A percentile compares a stretch with the other conserved stretches of the same genome.
Conservation (phyloP, 2,113 vertebrate genomes). For the Benitochromis conjunctus region DNA sequence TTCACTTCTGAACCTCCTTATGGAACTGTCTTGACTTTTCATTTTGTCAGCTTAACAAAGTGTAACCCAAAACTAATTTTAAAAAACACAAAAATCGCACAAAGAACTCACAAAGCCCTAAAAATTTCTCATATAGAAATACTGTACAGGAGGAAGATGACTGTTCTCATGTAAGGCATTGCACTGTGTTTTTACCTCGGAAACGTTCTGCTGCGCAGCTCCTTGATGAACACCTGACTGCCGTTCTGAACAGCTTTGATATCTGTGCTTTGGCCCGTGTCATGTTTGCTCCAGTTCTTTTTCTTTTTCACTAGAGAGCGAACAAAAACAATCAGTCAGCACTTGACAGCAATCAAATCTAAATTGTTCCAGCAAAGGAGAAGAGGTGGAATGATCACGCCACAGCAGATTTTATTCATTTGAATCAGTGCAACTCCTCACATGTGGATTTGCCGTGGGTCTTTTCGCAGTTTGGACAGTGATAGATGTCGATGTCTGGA, state of each 20-base stretch:
- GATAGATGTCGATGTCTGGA: conserved; percentile 96
- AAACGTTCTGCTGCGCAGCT: conserved; percentile 92
- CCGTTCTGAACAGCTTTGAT: conserved; percentile 94
- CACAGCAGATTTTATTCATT: background rate
- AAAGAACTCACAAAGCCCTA: background rate
- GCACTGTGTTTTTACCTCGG: conserved; percentile 74
- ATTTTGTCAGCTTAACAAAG: background rate
- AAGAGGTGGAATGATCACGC: background rate
- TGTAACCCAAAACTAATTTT: background rate
- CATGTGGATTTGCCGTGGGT: conserved; percentile 93
- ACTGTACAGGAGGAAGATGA: background rate
- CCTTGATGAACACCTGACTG: conserved; percentile 97
- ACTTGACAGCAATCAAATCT: background rate
- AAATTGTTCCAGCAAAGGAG: background rate
- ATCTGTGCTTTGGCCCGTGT: conserved; percentile 86
- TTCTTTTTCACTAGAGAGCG: conserved; percentile 91
- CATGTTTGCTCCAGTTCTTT: conserved; percentile 92
- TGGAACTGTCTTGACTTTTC: background rate
- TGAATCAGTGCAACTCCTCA: conserved; percentile 63
- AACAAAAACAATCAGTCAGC: background rate
- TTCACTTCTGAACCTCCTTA: background rate
- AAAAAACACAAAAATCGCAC: background rate
- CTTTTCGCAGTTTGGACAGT: conserved; percentile 98
- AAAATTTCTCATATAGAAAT: background rate
- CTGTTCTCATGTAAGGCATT: background rate